Evolutionary conservation across 2,113 vertebrate species (phyloP), one percentile per base, ranked within the genome.

Genomic region (Leuciscus idus): DNA sequence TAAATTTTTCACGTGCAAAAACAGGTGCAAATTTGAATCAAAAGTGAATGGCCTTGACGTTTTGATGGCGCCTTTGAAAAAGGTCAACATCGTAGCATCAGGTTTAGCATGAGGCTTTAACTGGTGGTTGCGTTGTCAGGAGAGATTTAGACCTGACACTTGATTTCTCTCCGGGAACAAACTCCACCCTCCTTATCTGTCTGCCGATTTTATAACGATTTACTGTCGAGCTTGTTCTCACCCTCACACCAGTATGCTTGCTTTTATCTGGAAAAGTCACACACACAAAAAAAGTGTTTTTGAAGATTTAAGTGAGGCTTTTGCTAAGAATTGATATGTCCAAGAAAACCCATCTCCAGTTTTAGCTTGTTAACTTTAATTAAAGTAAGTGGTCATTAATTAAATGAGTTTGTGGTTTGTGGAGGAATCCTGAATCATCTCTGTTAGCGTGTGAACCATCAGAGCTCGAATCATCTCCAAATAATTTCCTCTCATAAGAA

Each of bases 111-210:
- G 90, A 87, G 75, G 90, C 91, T 90, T 93, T 94, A 93, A 92
- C 90, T 92, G 91, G 91, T 91, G 89, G 84, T 89, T 85, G 88
- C 84, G 87, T 90, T 87, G 89, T 89, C 90, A 93, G 88, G 75
- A 91, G 91, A 94, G 91, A 93, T 93, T 93, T 93, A 92, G 85
- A 89, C 87, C 91, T 94, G 94, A 93, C 93, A 94, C 91, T 92
- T 94, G 93, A 94, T 94, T 93, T 93, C 90, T 92, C 91, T 89
- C 90, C 33, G 89, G 87, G 91, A 90, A 68, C 78, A 89, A 91
- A 89, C 91, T 91, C 91, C 92, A 92, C 93, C 93, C 91, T 90
- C 84, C 85, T 91, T 89, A 92, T 94, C 93, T 93, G 93, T 91
- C 88, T 91, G 75, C 88, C 81, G 78, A 89, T 89, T 87, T 87